phyloP scores from a whole-genome alignment of 1,140 invertebrate genomes.

The Trichonephila clavipes region DNA sequence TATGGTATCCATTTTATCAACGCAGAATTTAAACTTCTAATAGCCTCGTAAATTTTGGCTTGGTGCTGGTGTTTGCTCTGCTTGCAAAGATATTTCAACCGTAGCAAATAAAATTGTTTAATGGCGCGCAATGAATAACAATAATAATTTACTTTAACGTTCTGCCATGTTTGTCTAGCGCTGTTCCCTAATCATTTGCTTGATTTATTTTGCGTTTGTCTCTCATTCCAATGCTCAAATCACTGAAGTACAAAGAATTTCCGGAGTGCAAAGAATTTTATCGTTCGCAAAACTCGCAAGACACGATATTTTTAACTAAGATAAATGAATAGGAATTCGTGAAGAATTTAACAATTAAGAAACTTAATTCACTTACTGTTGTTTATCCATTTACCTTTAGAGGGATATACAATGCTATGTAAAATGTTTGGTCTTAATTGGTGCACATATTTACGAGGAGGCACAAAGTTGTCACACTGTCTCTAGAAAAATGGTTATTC shows the following conservation, averaged over 20 bases:
- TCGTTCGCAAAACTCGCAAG: not conserved
- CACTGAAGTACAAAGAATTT: constrained; percentile 13
- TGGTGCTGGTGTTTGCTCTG: not conserved
- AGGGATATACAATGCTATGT: no score
- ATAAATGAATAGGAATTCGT: constrained; percentile 30
- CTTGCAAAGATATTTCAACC: constrained; percentile 28
- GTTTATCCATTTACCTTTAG: no score
- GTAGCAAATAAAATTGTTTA: constrained; percentile 68
- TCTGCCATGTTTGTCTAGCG: constrained; percentile 7
- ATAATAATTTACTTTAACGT: constrained; percentile 71
- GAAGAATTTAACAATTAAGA: constrained; percentile 19
- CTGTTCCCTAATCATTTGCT: constrained; percentile 55
- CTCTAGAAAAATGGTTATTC: no score
- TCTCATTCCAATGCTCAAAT: not conserved
- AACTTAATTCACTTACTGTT: not conserved
- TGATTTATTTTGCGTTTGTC: constrained; percentile 55
- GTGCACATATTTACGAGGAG: no score
- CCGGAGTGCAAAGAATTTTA: not conserved
- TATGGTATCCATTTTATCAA: constrained; percentile 61
- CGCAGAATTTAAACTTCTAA: constrained; percentile 62
- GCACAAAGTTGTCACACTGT: no score
- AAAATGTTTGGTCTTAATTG: no score
- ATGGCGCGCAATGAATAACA: constrained; percentile 71
- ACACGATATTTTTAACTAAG: not conserved
- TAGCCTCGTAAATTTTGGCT: constrained; percentile 56